Evolutionary conservation across 2,113 vertebrate genomes (phyloP), one percentile per base, ranked within the genome.

Genomic region (Eurypyga helias): DNA sequence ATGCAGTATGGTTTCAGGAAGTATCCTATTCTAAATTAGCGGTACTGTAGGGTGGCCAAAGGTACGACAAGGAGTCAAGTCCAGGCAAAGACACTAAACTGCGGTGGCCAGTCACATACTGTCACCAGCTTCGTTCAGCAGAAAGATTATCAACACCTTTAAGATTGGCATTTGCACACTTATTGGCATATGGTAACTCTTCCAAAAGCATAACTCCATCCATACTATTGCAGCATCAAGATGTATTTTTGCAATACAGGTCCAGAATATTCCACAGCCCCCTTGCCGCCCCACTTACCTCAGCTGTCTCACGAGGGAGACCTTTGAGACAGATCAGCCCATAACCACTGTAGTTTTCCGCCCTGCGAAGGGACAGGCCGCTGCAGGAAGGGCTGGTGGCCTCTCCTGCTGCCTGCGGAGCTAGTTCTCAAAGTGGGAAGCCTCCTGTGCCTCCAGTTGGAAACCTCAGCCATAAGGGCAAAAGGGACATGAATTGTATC

Each of bases 361-460:
- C 36, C 55, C 62, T 0, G 0, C 0, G 2, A 61, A 57, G 16
- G 41, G 75, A 51, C 49, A 80, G 54, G 54, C 24, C 0, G 5
- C 24, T 1, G 1, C 38, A 58, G 52, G 28, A 89, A 54, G 23
- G 46, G 73, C 54, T 46, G 28, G 38, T 29, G 70, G 33, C 48
- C 57, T 85, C 79, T 46, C 62, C 57, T 0, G 1, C 13, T 15
- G 19, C 46, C 23, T 16, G 1, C 15, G n/a, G 52, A 90, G 38
- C 34, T 17, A 43, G 23, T 6, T 10, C 41, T 1, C 1, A 0
- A 0, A 38, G 48, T 0, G 13, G 17, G 69, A 90, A 83, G 48
- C 29, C 17, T 76, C 52, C 72, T 41, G 24, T 21, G 31, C 17
- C 41, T 76, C 65, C 31, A n/a, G 5, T 1, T 66, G 46, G 21